Conservation (phyloP, 2,797 vertebrate genomes). For the Otolemur crassicaudatus region DNA sequence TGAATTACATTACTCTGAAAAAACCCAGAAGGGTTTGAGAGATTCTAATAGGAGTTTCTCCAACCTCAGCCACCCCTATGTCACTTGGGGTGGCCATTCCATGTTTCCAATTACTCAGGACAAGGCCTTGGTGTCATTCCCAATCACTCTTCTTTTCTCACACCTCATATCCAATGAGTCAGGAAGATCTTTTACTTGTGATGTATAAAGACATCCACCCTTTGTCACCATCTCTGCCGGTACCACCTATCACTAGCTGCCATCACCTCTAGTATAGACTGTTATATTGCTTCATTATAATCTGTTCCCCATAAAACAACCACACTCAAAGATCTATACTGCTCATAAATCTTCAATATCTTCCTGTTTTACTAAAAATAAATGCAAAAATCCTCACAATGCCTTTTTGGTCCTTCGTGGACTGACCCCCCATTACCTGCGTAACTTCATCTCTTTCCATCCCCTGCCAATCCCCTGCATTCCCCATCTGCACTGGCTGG, state of each 20-base stretch:
- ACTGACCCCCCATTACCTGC: background rate
- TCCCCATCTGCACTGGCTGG: accelerated
- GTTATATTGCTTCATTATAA: background rate
- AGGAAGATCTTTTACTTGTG: background rate
- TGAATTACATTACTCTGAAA: slow-evolving; percentile 59
- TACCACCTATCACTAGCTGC: background rate
- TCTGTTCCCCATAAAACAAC: background rate
- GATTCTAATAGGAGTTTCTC: slow-evolving; percentile 53
- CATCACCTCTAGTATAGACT: background rate
- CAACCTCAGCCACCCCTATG: background rate
- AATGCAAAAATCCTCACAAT: background rate
- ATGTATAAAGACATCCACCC: background rate
- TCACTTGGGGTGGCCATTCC: background rate
- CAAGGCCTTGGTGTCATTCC: background rate
- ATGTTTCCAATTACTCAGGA: background rate
- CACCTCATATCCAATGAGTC: background rate
- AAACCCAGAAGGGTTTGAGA: slow-evolving; percentile 58
- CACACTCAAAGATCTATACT: background rate
- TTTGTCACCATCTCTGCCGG: background rate
- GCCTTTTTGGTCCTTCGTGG: background rate
- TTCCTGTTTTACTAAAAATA: background rate
- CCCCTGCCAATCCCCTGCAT: background rate
- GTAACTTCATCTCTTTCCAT: background rate
- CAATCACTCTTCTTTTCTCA: background rate
- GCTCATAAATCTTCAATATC: background rate